These are phyloP conservation scores for Caenorhabditis uteleia DNA, from an alignment of 2,888 invertebrate species.

Conservation along the genomic window DNA sequence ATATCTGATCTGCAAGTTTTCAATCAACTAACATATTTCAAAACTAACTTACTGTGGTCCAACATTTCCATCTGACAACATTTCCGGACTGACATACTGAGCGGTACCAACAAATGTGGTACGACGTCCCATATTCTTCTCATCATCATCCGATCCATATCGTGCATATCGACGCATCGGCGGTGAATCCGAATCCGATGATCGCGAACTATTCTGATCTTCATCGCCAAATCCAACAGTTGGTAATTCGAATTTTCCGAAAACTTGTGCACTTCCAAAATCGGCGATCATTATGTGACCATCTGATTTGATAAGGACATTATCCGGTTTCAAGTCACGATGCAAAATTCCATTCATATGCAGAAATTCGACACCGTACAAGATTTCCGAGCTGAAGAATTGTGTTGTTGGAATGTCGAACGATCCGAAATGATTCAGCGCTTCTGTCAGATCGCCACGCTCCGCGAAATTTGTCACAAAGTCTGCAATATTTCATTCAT, in stretches of 20 bases:
- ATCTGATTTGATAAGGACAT: slow-evolving; percentile 89
- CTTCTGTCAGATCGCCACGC: slow-evolving; percentile 89
- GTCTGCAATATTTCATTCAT: slow-evolving; percentile 72
- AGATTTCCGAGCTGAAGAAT: slow-evolving; percentile 87
- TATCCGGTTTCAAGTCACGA: slow-evolving; percentile 92
- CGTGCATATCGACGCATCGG: slow-evolving; percentile 2
- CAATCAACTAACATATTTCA: no score
- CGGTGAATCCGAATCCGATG: slow-evolving; percentile 16
- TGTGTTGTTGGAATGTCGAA: slow-evolving; percentile 87
- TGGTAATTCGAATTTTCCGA: slow-evolving; percentile 9
- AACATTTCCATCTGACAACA: slow-evolving; percentile 75
- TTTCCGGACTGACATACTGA: slow-evolving; percentile 96
- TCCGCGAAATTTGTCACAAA: slow-evolving; percentile 93
- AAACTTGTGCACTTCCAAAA: slow-evolving; percentile 85
- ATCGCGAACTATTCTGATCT: slow-evolving; percentile 1
- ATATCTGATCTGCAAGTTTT: slow-evolving; percentile 80
- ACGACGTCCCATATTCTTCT: slow-evolving; percentile 21
- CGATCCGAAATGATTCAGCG: slow-evolving; percentile 86
- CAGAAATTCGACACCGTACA: slow-evolving; percentile 56
- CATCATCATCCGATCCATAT: slow-evolving; percentile 19
- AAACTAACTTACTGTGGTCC: slow-evolving; percentile 53
- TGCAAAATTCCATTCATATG: slow-evolving; percentile 60
- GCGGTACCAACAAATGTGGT: slow-evolving; percentile 91
- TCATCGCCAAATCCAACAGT: slow-evolving; percentile 17
- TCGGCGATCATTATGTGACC: slow-evolving; percentile 97